Evolutionary conservation across 92 coral and sea anemone species (phyloP).

Genomic region (Umimayanthus chanpuru): DNA sequence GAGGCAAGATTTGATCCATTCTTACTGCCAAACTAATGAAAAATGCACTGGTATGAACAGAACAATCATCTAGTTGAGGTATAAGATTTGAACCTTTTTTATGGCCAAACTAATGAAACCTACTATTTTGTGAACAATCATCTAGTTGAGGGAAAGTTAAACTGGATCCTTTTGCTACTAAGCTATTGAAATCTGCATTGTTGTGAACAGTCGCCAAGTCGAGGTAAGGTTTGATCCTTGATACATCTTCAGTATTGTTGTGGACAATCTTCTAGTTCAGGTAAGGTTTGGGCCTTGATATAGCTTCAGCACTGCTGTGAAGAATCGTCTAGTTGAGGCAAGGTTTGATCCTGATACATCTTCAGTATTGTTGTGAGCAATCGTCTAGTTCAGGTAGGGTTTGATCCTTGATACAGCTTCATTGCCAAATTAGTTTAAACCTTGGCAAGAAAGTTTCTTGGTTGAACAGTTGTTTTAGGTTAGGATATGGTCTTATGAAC

Average conservation of each 20-base stretch:
- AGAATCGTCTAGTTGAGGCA: background rate
- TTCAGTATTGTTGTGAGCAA: background rate
- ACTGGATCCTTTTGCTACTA: background rate
- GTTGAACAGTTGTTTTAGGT: no score
- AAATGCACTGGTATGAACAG: background rate
- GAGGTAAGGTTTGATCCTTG: no score
- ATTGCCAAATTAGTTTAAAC: no score
- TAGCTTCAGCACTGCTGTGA: background rate
- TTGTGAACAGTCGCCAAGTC: background rate
- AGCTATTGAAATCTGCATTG: background rate
- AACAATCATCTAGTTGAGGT: no score
- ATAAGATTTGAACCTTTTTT: no score
- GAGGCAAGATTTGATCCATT: background rate
- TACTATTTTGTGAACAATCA: background rate
- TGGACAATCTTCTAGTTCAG: conserved; percentile 2
- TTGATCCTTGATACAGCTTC: background rate
- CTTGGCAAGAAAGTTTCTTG: no score
- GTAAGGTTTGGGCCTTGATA: background rate
- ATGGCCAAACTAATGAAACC: background rate
- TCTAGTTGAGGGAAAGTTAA: background rate
- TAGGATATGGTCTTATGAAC: no score
- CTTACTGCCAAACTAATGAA: background rate
- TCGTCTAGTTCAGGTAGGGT: conserved; percentile 17
- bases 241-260: background rate
- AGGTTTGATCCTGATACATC: background rate